These are phyloP conservation scores for Rhinolophus sinicus DNA, from an alignment of 2,113 vertebrate species.

Conservation along the genomic window DNA sequence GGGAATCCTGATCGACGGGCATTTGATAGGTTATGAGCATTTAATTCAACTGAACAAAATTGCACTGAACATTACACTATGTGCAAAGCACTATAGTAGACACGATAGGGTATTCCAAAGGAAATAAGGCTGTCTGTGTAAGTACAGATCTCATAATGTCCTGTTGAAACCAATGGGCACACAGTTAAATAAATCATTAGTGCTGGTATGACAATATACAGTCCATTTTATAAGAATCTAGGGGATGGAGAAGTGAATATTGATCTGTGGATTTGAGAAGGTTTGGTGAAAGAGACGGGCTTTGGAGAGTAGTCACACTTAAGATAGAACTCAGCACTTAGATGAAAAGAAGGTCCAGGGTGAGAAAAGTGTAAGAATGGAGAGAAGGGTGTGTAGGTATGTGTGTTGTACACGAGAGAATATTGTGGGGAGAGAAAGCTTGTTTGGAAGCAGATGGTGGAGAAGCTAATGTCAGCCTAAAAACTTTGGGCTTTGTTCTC, in stretches of 20 bases:
- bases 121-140: background rate
- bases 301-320: background rate
- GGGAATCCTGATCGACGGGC: background rate
- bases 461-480: background rate
- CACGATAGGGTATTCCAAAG: background rate
- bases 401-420: accelerated
- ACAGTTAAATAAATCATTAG: background rate
- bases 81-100: background rate
- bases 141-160: background rate
- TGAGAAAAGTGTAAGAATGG: background rate
- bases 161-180: background rate
- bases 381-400: background rate
- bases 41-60: background rate
- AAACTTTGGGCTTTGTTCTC: background rate
- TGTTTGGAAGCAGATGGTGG: background rate
- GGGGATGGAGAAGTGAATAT: background rate
- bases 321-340: background rate
- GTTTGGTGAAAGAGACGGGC: background rate
- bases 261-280: background rate
- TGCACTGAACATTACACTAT: background rate
- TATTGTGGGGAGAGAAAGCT: accelerated
- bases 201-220: too few species aligned
- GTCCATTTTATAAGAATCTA: background rate
- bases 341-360: background rate
- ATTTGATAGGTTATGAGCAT: background rate